These are phyloP conservation scores for Fragum whitleyi DNA, from an alignment of 2,888 invertebrate species.

Conservation along the genomic window DNA sequence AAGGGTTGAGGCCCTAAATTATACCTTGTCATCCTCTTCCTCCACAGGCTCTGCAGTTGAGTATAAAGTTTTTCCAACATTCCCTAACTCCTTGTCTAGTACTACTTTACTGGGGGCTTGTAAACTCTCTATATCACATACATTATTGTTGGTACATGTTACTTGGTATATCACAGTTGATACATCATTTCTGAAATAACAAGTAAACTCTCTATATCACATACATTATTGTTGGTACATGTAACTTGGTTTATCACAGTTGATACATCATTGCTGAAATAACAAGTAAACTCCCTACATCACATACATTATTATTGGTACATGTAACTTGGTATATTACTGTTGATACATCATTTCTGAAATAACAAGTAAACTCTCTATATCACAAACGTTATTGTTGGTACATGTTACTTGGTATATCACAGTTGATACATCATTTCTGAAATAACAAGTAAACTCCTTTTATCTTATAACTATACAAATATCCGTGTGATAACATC, in stretches of 20 bases:
- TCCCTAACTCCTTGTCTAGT: constrained; percentile 51
- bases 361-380: constrained; percentile 54
- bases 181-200: constrained; percentile 48
- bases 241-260: constrained; percentile 62
- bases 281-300: constrained; percentile 54
- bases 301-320: constrained; percentile 38
- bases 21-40: constrained; percentile 48
- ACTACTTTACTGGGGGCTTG: constrained; percentile 61
- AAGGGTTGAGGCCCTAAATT: no score
- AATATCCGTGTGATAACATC: no score
- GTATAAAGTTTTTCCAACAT: constrained; percentile 62
- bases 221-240: constrained; percentile 30
- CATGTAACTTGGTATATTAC: constrained; percentile 62
- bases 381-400: constrained; percentile 38
- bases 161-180: constrained; percentile 65
- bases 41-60: constrained; percentile 55
- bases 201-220: constrained; percentile 62
- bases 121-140: constrained; percentile 63
- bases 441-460: constrained; percentile 49
- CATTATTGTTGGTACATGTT: constrained; percentile 26
- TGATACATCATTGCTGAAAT: constrained; percentile 55
- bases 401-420: constrained; percentile 61
- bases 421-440: constrained; percentile 57
- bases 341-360: constrained; percentile 55
- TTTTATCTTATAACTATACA: no score